Percentiles rank a stretch among this genome's conserved stretches.
Conservation (phyloP, 2,888 invertebrate species). For the Patella caerulea region DNA sequence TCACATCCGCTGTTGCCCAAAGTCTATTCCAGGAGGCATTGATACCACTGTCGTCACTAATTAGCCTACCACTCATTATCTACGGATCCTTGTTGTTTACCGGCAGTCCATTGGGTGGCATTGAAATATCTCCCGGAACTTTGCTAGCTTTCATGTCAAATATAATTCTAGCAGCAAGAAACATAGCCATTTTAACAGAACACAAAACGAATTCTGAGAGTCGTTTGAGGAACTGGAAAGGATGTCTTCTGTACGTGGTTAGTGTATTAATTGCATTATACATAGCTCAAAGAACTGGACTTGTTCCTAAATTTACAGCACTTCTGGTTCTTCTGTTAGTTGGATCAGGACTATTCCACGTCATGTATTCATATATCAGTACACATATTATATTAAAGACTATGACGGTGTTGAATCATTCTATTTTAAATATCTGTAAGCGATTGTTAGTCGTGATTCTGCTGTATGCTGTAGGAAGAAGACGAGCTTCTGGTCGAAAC, state of each 20-base stretch:
- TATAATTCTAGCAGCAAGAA: too few relatives aligned
- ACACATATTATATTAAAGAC: slow-evolving; percentile 34
- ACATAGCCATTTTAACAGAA: too few relatives aligned
- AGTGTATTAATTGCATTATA: too few relatives aligned
- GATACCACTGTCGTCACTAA: slow-evolving; percentile 14
- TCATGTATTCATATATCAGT: slow-evolving; percentile 42
- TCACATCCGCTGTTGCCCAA: slow-evolving; percentile 13
- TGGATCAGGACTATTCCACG: slow-evolving; percentile 38
- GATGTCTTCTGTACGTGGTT: background rate
- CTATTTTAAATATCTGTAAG: slow-evolving; percentile 44
- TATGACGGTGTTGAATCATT: slow-evolving; percentile 44
- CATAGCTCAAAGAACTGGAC: too few relatives aligned
- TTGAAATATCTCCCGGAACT: too few relatives aligned
- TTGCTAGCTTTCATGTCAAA: too few relatives aligned
- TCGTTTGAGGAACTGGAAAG: slow-evolving; percentile 19
- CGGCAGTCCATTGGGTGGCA: slow-evolving; percentile 14
- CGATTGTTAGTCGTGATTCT: slow-evolving; percentile 40
- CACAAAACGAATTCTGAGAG: background rate
- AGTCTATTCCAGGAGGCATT: slow-evolving; percentile 21
- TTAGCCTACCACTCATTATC: slow-evolving; percentile 33
- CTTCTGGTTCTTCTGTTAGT: background rate
- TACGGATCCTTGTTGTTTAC: slow-evolving; percentile 31
- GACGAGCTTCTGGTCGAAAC: slow-evolving; percentile 28
- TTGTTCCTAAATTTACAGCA: too few relatives aligned
- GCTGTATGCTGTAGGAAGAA: slow-evolving; percentile 32